phyloP scores from a whole-genome alignment of 2,888 invertebrate genomes.

The Gasteruption jaculator region DNA sequence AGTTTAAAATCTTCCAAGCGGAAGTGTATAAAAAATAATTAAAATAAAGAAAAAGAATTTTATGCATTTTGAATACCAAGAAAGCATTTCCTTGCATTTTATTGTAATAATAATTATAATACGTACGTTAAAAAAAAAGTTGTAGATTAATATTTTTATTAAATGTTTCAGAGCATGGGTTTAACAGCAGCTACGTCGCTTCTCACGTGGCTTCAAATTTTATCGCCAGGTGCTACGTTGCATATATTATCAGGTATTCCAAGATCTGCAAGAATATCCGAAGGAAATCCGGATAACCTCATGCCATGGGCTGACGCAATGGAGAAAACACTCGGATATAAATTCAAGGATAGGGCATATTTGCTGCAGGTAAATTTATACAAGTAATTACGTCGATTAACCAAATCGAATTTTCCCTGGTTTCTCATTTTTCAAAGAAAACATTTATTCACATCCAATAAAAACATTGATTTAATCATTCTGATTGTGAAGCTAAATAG shows the following conservation, averaged over 20 bases:
- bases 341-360: constrained; percentile 75
- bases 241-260: constrained; percentile 38
- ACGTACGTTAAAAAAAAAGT: no score
- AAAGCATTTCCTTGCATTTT: no score
- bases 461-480: constrained; percentile 1
- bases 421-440: not conserved
- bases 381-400: no score
- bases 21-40: not conserved
- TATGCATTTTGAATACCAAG: not conserved
- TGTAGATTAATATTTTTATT: constrained; percentile 4
- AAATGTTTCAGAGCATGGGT: constrained; percentile 53
- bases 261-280: constrained; percentile 20
- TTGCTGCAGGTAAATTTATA: constrained; percentile 66
- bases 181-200: constrained; percentile 55
- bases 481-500: not conserved
- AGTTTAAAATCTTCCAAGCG: not conserved
- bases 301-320: constrained; percentile 50
- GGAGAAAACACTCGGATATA: constrained; percentile 66
- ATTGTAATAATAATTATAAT: no score
- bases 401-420: no score
- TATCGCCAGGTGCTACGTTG: constrained; percentile 53
- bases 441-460: not conserved
- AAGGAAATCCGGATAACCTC: constrained; percentile 41
- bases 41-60: not conserved
- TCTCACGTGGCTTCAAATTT: constrained; percentile 63